phyloP scores from a whole-genome alignment of 2,888 invertebrate genomes.

The Hipparchia semele region DNA sequence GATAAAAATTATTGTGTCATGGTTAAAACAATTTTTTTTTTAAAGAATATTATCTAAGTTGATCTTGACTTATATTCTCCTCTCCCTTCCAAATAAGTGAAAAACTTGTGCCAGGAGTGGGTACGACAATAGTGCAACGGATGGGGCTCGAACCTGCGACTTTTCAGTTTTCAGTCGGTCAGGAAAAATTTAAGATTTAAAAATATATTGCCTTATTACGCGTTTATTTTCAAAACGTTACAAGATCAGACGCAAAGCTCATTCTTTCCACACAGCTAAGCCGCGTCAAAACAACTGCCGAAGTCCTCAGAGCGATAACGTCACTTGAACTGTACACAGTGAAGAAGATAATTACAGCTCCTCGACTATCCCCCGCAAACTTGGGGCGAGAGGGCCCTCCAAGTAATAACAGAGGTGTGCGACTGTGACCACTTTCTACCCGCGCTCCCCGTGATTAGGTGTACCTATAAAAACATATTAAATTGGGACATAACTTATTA shows the following conservation, averaged over 20 bases:
- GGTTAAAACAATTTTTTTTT: too few species aligned
- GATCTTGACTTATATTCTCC: too few species aligned
- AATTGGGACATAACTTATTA: neutral
- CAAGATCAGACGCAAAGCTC: slow-evolving; percentile 9
- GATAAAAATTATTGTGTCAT: too few species aligned
- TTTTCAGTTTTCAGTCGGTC: too few species aligned
- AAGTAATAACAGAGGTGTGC: slow-evolving; percentile 45
- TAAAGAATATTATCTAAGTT: too few species aligned
- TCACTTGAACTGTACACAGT: slow-evolving; percentile 37
- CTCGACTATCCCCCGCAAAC: slow-evolving; percentile 33
- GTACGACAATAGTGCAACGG: too few species aligned
- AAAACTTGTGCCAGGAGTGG: too few species aligned
- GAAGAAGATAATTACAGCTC: slow-evolving; percentile 41
- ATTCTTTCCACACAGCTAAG: slow-evolving; percentile 12
- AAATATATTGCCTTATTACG: neutral
- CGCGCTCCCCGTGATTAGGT: slow-evolving; percentile 15
- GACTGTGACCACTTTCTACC: slow-evolving; percentile 41
- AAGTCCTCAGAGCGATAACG: slow-evolving; percentile 36
- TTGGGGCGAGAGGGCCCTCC: slow-evolving; percentile 42
- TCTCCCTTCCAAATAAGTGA: too few species aligned
- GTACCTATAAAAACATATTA: neutral
- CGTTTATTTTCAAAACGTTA: neutral
- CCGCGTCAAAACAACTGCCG: slow-evolving; percentile 35
- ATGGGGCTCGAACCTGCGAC: too few species aligned
- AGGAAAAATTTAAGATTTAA: too few species aligned